Evolutionary conservation across 2,113 vertebrate species (phyloP).

Genomic region (Ginglymostoma cirratum): DNA sequence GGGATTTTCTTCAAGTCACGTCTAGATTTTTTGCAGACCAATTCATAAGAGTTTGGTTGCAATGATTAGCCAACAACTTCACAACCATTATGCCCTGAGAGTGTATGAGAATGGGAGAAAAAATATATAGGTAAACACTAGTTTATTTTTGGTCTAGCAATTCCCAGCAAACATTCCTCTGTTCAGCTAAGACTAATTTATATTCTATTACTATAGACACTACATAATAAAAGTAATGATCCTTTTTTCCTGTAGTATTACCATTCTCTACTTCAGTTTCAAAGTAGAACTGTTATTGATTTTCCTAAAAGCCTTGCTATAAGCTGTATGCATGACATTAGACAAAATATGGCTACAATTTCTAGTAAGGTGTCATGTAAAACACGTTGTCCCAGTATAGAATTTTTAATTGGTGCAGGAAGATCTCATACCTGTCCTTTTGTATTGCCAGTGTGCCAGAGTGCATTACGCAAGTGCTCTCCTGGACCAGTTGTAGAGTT

Average conservation of each 20-base stretch:
- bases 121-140: not conserved
- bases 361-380: not conserved
- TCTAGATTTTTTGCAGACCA: not conserved
- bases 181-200: not conserved
- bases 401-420: not conserved
- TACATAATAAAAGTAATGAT: not conserved
- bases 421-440: conserved; percentile 72
- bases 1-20: not conserved
- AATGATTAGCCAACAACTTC: not conserved
- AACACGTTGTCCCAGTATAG: not conserved
- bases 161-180: not conserved
- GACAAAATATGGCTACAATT: not conserved
- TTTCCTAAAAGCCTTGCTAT: not conserved
- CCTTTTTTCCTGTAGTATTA: not conserved
- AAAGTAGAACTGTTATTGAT: not conserved
- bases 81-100: not conserved
- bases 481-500: conserved; percentile 97
- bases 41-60: not conserved
- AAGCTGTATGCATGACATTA: not conserved
- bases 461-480: conserved; percentile 89
- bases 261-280: not conserved
- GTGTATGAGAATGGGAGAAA: not conserved
- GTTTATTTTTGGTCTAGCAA: not conserved
- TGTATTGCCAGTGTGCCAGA: conserved; percentile 98
- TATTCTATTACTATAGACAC: not conserved